A percentile compares a stretch with the other conserved stretches of the same genome.
phyloP scores from a whole-genome alignment of 2,113 vertebrate species.

The Menidia beryllina region DNA sequence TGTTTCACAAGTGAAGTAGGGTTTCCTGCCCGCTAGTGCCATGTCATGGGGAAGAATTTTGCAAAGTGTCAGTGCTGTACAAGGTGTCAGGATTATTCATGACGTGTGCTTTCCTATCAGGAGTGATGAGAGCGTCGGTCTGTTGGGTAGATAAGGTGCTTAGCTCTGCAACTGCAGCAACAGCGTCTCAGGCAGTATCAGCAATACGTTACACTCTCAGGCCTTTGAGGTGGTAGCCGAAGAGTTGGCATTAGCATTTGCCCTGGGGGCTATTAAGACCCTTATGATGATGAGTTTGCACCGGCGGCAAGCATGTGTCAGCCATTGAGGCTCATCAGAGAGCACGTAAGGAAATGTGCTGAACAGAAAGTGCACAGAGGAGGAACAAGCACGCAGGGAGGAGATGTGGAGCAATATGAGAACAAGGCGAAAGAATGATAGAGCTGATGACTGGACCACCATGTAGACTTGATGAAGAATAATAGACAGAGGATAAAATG shows the following conservation, averaged over 20 bases:
- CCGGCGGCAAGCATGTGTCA: slow-evolving; percentile 51
- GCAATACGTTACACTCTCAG: slow-evolving; percentile 4
- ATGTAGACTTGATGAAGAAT: slow-evolving; percentile 23
- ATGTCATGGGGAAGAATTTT: slow-evolving; percentile 25
- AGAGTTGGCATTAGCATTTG: slow-evolving; percentile 62
- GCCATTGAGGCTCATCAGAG: slow-evolving; percentile 51
- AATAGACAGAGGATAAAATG: slow-evolving; percentile 31
- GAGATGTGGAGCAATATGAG: slow-evolving; percentile 25
- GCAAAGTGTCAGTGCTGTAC: slow-evolving; percentile 20
- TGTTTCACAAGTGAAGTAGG: slow-evolving; percentile 7
- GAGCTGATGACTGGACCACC: slow-evolving; percentile 46
- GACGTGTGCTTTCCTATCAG: slow-evolving; percentile 22
- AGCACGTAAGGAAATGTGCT: slow-evolving; percentile 30
- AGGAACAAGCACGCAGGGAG: slow-evolving; percentile 13
- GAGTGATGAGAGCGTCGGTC: slow-evolving; percentile 26
- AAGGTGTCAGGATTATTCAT: slow-evolving; percentile 46
- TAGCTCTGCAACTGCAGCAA: slow-evolving; percentile 39
- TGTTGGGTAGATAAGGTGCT: slow-evolving; percentile 50
- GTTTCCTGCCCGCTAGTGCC: slow-evolving; percentile 5
- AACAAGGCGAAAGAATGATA: slow-evolving; percentile 13
- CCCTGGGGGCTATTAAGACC: slow-evolving; percentile 51
- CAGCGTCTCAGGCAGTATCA: slow-evolving; percentile 29
- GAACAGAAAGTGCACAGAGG: slow-evolving; percentile 7
- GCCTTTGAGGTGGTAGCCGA: slow-evolving; percentile 49
- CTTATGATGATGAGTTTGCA: slow-evolving; percentile 62